Conservation (phyloP, 2,888 invertebrate species). For the Ochropleura leucogaster region DNA sequence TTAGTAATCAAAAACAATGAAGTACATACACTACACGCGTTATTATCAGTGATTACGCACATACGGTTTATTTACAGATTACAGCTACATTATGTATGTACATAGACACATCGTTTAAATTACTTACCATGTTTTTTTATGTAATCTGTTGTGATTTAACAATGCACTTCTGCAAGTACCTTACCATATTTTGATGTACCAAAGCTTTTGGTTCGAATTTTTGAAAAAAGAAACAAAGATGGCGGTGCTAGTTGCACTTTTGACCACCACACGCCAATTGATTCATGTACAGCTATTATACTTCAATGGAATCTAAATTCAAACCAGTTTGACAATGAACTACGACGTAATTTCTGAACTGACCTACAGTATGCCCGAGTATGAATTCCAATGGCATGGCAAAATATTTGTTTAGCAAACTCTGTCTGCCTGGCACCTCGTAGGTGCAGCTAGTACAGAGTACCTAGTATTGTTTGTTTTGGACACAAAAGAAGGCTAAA, state of each 20-base stretch:
- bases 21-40: slow-evolving; percentile 2
- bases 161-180: no score
- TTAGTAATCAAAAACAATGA: slow-evolving; percentile 14
- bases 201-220: neutral
- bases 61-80: neutral
- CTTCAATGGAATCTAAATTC: neutral
- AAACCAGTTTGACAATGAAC: slow-evolving; percentile 16
- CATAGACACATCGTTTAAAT: neutral
- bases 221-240: neutral
- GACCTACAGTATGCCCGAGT: neutral
- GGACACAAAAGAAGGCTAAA: slow-evolving; percentile 37
- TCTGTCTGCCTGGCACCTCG: slow-evolving; percentile 1
- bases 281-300: neutral
- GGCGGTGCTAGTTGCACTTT: neutral
- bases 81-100: neutral
- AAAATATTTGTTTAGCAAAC: slow-evolving; percentile 29
- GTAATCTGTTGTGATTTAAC: neutral
- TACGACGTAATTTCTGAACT: neutral
- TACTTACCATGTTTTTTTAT: slow-evolving; percentile 7
- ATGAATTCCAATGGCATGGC: neutral
- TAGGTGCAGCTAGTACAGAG: slow-evolving; percentile 5
- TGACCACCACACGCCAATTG: neutral
- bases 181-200: no score
- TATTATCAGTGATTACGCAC: slow-evolving; percentile 19
- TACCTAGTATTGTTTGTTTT: slow-evolving; percentile 21